Evolutionary conservation across 2,888 invertebrate species (phyloP).

Genomic region (Brenthis hecate): DNA sequence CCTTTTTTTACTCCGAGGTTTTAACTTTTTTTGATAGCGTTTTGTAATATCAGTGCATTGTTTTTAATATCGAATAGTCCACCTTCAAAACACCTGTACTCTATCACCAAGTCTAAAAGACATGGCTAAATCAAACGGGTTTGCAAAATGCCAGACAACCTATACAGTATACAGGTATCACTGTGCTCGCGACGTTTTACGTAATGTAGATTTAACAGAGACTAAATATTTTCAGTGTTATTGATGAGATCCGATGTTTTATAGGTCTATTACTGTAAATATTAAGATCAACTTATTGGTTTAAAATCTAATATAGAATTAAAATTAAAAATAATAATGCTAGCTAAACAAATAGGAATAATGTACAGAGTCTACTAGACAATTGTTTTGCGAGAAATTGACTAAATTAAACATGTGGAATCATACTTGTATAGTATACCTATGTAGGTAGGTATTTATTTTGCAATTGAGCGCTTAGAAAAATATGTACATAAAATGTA

Average conservation of each 20-base stretch:
- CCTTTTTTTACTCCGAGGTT: background rate
- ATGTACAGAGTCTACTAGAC: no score
- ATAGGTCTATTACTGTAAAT: background rate
- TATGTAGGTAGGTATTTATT: no score
- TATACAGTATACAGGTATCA: constrained; percentile 42
- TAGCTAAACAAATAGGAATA: no score
- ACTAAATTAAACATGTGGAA: no score
- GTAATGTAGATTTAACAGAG: constrained; percentile 51
- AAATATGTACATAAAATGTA: no score
- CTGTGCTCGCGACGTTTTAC: constrained; percentile 48
- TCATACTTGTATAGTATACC: no score
- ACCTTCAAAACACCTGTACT: constrained; percentile 47
- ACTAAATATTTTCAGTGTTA: constrained; percentile 27
- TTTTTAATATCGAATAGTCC: constrained; percentile 21
- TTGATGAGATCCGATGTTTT: background rate
- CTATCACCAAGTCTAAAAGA: constrained; percentile 44
- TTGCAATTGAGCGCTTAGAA: no score
- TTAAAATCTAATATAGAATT: no score
- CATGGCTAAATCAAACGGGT: constrained; percentile 54
- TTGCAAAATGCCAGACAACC: constrained; percentile 62
- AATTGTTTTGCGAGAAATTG: no score
- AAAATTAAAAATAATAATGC: no score
- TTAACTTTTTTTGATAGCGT: background rate
- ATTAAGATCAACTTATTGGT: background rate
- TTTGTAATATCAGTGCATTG: background rate